Evolutionary conservation across 1,140 invertebrate species (phyloP).

Genomic region (Geopemphigus sp.): DNA sequence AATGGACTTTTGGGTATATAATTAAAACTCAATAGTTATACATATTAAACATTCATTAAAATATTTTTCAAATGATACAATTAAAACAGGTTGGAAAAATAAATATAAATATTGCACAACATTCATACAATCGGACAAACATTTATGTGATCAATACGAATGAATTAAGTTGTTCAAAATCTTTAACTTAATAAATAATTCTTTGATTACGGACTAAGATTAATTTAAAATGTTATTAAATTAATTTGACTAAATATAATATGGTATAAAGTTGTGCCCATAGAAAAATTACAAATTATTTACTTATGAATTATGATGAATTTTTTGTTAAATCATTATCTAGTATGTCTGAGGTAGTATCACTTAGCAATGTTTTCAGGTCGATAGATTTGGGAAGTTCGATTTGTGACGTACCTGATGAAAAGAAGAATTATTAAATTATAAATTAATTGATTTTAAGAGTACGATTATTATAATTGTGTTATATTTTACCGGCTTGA

Average conservation of each 20-base stretch:
- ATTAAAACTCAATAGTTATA: not conserved
- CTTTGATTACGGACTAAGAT: not conserved
- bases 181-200: slow-evolving; percentile 10
- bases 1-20: not conserved
- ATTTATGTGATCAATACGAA: not conserved
- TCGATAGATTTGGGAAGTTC: slow-evolving; percentile 50
- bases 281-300: not conserved
- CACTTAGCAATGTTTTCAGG: slow-evolving; percentile 48
- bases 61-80: slow-evolving; percentile 5
- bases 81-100: slow-evolving; percentile 13
- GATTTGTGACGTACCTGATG: slow-evolving; percentile 50
- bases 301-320: slow-evolving; percentile 17
- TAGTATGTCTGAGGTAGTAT: slow-evolving; percentile 44
- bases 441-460: slow-evolving; percentile 7
- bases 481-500: slow-evolving; percentile 64
- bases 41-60: slow-evolving; percentile 17
- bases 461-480: not conserved
- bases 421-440: not conserved
- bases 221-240: slow-evolving; percentile 13
- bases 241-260: slow-evolving; percentile 4
- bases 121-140: slow-evolving; percentile 4
- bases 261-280: not conserved
- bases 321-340: slow-evolving; percentile 28
- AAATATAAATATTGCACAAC: slow-evolving; percentile 42
- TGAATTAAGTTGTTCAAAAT: slow-evolving; percentile 2